phyloP scores from a whole-genome alignment of 2,113 vertebrate species.

The Aplodontia rufa region DNA sequence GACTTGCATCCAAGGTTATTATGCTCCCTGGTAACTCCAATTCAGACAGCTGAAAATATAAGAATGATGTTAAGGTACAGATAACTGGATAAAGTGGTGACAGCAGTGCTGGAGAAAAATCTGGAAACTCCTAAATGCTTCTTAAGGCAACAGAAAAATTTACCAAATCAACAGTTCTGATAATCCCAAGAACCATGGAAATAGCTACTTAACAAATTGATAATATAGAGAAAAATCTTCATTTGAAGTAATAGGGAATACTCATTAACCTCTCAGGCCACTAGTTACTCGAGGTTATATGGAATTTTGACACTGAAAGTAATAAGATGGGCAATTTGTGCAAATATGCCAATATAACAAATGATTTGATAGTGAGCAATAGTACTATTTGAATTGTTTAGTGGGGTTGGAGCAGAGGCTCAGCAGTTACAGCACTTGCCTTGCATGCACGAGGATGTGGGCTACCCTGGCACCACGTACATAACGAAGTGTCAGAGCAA shows the following conservation, averaged over 20 bases:
- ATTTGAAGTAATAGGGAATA: background rate
- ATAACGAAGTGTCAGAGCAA: no score
- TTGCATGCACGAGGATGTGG: no score
- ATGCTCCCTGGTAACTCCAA: background rate
- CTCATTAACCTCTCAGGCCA: background rate
- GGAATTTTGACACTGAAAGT: background rate
- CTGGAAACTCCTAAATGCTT: background rate
- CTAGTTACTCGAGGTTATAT: background rate
- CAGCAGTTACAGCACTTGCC: no score
- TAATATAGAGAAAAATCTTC: background rate
- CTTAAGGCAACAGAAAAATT: background rate
- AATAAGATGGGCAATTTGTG: background rate
- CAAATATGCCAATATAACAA: background rate
- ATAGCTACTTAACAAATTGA: background rate
- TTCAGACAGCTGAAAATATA: background rate
- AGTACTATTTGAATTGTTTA: background rate
- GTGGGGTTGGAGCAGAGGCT: no score
- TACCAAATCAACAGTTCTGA: background rate
- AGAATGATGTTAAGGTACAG: background rate
- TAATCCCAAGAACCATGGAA: background rate
- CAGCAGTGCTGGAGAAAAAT: background rate
- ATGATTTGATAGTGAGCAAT: background rate
- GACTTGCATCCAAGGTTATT: background rate
- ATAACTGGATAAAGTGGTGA: background rate
- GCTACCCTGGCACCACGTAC: no score